Conservation (phyloP, 35 echinoderm and acorn worm genomes). For the Patiria miniata region DNA sequence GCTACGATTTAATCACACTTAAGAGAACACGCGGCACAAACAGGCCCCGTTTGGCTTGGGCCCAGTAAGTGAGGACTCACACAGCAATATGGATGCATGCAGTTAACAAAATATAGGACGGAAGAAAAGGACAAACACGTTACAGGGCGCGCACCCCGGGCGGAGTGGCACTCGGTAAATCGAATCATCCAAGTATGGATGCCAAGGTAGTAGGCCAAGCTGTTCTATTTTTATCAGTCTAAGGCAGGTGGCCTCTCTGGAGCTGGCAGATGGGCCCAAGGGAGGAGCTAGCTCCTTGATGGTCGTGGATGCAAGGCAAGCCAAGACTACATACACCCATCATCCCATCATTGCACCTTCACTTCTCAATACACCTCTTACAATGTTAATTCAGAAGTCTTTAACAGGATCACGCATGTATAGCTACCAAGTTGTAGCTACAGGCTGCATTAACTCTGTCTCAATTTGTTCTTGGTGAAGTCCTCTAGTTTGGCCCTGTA, state of each 20-base stretch:
- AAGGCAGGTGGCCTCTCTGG: neutral
- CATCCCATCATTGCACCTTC: neutral
- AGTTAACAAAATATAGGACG: neutral
- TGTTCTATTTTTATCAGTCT: constrained; percentile 6
- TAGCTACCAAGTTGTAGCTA: no score
- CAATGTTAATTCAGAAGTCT: neutral
- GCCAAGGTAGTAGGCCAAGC: constrained; percentile 8
- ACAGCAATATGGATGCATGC: neutral
- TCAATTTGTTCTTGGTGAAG: no score
- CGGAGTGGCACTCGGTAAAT: neutral
- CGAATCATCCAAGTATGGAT: neutral
- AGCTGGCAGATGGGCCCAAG: constrained; percentile 23
- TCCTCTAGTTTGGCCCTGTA: no score
- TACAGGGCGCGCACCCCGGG: constrained; percentile 5
- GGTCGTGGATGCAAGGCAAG: neutral
- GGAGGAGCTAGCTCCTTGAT: neutral
- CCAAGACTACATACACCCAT: neutral
- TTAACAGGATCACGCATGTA: neutral
- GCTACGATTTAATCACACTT: neutral
- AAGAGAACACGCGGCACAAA: neutral
- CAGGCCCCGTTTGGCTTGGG: neutral
- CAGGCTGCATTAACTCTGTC: no score
- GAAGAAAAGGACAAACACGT: constrained; percentile 14
- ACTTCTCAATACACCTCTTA: neutral
- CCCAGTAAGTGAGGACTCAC: neutral